Conservation (phyloP, 2,797 vertebrate genomes). For the Rhincodon typus region DNA sequence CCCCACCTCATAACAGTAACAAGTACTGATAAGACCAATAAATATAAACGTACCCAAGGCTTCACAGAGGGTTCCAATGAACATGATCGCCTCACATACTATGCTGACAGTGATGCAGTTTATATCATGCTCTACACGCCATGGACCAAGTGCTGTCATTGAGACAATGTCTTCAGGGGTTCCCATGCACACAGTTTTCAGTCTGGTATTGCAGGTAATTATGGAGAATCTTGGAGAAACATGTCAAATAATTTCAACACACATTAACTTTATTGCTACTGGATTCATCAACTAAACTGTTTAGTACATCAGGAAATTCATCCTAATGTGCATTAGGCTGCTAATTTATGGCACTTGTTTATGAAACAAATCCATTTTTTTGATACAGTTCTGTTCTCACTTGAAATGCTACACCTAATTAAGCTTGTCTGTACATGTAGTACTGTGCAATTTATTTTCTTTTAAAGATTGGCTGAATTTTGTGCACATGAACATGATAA, state of each 20-base stretch:
- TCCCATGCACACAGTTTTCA: background rate
- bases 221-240: background rate
- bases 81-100: too few species aligned
- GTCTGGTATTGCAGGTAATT: background rate
- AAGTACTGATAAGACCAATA: too few species aligned
- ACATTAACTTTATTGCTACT: background rate
- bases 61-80: too few species aligned
- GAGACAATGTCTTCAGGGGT: background rate
- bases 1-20: too few species aligned
- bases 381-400: background rate
- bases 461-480: constrained; percentile 22
- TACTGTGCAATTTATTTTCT: constrained; percentile 2
- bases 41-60: too few species aligned
- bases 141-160: background rate
- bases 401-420: background rate
- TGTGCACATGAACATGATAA: background rate
- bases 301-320: background rate
- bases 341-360: background rate
- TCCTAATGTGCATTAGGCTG: background rate
- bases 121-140: too few species aligned
- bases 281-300: background rate
- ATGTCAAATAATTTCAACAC: background rate
- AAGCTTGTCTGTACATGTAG: background rate
- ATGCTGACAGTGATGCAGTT: too few species aligned
- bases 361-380: constrained; percentile 1